phyloP scores from a whole-genome alignment of 2,113 vertebrate genomes.

The Cacatua alba region DNA sequence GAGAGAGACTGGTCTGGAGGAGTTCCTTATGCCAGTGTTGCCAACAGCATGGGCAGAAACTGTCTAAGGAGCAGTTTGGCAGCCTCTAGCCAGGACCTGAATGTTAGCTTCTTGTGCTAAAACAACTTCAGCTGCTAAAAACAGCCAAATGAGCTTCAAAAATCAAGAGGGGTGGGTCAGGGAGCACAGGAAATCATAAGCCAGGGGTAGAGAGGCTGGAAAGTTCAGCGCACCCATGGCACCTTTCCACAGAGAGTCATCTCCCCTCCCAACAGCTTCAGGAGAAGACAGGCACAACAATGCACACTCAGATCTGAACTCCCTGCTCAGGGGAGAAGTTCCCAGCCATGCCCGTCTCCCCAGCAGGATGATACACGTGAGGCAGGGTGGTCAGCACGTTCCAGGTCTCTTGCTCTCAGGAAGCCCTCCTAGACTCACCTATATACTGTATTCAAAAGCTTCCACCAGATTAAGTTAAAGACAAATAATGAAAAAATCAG shows the following conservation, averaged over 20 bases:
- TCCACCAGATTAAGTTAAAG: neutral
- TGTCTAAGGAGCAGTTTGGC: neutral
- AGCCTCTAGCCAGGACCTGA: neutral
- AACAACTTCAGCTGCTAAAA: neutral
- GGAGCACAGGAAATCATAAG: neutral
- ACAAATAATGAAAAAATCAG: neutral
- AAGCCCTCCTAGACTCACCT: neutral
- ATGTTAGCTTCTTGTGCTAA: neutral
- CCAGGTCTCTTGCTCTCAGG: neutral
- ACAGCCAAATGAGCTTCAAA: neutral
- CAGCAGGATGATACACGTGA: rapidly evolving
- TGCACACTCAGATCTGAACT: rapidly evolving
- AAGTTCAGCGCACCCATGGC: rapidly evolving
- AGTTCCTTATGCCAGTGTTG: neutral
- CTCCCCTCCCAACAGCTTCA: neutral
- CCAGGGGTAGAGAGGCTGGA: neutral
- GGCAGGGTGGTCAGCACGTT: rapidly evolving
- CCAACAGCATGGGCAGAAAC: neutral
- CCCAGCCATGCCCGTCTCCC: neutral
- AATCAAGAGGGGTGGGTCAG: neutral
- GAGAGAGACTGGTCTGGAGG: neutral
- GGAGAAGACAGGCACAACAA: neutral
- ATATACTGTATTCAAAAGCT: neutral
- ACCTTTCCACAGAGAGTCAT: neutral
- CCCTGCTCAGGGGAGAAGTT: neutral